Evolutionary conservation across 2,113 vertebrate genomes (phyloP).

Genomic region (Eleginops maclovinus): DNA sequence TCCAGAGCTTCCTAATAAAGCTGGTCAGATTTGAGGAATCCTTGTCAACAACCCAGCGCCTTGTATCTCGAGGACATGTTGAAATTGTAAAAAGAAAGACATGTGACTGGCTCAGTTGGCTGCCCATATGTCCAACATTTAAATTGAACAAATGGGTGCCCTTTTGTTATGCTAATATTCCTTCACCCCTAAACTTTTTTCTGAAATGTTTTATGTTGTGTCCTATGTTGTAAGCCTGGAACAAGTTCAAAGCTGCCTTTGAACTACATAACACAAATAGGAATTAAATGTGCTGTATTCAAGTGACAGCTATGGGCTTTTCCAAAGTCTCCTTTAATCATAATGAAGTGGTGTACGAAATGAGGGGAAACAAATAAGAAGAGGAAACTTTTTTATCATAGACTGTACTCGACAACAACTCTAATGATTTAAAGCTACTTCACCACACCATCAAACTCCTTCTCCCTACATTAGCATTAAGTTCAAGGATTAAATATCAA

Average conservation of each 20-base stretch:
- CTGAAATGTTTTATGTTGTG: slow-evolving; percentile 12
- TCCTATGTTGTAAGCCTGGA: not conserved
- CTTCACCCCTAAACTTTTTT: slow-evolving; percentile 6
- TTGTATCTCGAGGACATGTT: slow-evolving; percentile 31
- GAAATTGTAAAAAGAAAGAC: slow-evolving; percentile 30
- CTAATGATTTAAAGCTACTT: not conserved
- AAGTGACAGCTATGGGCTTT: slow-evolving; percentile 6
- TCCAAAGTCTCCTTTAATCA: not conserved
- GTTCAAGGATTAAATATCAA: slow-evolving; percentile 43
- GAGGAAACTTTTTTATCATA: not conserved
- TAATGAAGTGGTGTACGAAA: not conserved
- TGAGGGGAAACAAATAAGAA: not conserved
- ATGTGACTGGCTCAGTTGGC: not conserved
- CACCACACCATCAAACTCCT: too few relatives aligned
- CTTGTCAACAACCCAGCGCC: slow-evolving; percentile 38
- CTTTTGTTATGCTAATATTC: slow-evolving; percentile 10
- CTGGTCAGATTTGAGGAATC: slow-evolving; percentile 45
- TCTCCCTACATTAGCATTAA: slow-evolving; percentile 43
- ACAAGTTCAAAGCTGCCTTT: not conserved
- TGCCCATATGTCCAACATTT: not conserved
- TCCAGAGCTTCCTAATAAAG: slow-evolving; percentile 48
- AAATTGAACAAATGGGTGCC: slow-evolving; percentile 17
- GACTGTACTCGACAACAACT: not conserved
- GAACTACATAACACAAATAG: not conserved
- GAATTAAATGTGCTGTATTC: not conserved